A percentile compares a stretch with the other conserved stretches of the same genome.
Conservation (phyloP, 1,140 invertebrate species). For the Tetramorium alpestre region DNA sequence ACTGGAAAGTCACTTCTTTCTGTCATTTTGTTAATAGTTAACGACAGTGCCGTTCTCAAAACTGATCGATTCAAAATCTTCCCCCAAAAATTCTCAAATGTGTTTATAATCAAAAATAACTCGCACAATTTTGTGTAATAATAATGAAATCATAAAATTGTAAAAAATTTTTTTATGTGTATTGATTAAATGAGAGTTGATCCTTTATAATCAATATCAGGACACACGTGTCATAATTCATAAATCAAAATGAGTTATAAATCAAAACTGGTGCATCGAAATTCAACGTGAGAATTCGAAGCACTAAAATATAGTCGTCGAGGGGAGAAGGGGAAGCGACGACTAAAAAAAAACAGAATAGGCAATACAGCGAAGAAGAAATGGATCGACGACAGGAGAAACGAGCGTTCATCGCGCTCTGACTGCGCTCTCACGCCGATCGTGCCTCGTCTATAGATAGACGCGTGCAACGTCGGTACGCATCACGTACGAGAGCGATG, state of each 20-base stretch:
- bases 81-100: neutral
- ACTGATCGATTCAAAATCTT: neutral
- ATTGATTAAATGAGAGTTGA: neutral
- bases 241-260: neutral
- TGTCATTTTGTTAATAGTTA: conserved; percentile 18
- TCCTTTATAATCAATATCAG: neutral
- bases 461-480: conserved; percentile 48
- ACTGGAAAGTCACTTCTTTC: conserved; percentile 3
- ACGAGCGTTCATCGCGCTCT: neutral
- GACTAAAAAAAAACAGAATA: neutral
- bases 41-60: neutral
- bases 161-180: neutral
- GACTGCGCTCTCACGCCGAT: conserved; percentile 18
- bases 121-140: neutral
- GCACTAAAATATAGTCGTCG: neutral
- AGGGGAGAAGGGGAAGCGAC: neutral
- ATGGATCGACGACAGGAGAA: conserved; percentile 24
- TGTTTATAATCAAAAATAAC: neutral
- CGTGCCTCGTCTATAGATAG: conserved; percentile 70
- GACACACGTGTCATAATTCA: neutral
- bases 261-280: neutral
- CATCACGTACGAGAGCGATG: conserved; percentile 56
- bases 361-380: conserved; percentile 7
- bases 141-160: neutral
- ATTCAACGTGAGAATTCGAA: neutral